Conservation (phyloP, 2,888 invertebrate genomes). For the Chydorus sphaericus region DNA sequence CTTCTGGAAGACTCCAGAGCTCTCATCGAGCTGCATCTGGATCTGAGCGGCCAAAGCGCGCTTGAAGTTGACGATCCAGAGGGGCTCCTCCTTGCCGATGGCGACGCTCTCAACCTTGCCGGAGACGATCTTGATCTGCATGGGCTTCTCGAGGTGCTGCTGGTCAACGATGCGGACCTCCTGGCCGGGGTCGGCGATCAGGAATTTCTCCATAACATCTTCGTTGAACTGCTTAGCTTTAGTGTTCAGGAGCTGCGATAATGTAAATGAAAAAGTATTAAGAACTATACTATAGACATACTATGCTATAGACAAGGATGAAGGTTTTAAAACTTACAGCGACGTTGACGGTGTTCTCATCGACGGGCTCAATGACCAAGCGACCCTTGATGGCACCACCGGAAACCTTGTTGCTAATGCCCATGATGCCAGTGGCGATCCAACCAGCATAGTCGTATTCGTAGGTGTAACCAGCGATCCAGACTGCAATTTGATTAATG, state of each 20-base stretch:
- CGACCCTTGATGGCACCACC: constrained; percentile 13
- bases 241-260: background rate
- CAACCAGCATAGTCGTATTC: constrained; percentile 13
- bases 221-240: constrained; percentile 9
- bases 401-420: constrained; percentile 12
- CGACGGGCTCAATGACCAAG: constrained; percentile 12
- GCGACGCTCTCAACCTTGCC: constrained; percentile 17
- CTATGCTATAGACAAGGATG: background rate
- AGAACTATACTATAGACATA: background rate
- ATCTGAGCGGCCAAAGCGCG: constrained; percentile 17
- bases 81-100: constrained; percentile 12
- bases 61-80: constrained; percentile 18
- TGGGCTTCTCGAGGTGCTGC: constrained; percentile 19
- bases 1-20: constrained; percentile 6
- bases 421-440: constrained; percentile 14
- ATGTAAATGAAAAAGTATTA: background rate
- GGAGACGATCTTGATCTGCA: constrained; percentile 18
- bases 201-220: constrained; percentile 11
- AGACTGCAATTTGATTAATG: background rate
- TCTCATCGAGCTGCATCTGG: constrained; percentile 14
- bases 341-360: constrained; percentile 9
- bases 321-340: constrained; percentile 9
- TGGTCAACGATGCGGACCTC: constrained; percentile 11
- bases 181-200: constrained; percentile 7
- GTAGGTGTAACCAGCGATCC: constrained; percentile 12